Conservation (phyloP, 2,797 vertebrate genomes). For the Catamblyrhynchus diadema region DNA sequence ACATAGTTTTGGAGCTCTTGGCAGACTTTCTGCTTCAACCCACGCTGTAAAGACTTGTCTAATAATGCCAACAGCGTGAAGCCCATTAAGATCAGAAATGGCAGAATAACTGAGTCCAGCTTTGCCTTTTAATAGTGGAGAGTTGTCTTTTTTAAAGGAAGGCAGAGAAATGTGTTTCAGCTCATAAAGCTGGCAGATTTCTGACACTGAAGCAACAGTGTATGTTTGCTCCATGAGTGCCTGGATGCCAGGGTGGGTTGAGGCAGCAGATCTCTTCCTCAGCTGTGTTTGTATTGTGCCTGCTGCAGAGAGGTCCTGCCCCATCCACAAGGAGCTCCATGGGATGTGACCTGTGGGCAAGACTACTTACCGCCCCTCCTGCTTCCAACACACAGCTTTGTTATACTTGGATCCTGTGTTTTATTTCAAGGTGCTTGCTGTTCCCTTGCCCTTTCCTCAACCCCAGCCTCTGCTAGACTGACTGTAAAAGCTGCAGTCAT, state of each 20-base stretch:
- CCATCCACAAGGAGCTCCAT: neutral
- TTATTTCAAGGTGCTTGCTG: neutral
- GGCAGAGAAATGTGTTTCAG: neutral
- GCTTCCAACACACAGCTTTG: neutral
- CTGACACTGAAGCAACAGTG: neutral
- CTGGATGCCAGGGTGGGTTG: neutral
- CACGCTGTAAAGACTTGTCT: neutral
- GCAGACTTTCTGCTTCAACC: conserved; percentile 38
- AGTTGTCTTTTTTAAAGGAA: neutral
- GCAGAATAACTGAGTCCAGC: neutral
- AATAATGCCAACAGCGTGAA: neutral
- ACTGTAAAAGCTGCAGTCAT: neutral
- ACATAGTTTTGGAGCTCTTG: conserved; percentile 28
- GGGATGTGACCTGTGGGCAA: neutral
- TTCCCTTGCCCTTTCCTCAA: neutral
- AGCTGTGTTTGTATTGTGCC: neutral
- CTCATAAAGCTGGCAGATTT: neutral
- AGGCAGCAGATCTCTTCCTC: fast-evolving
- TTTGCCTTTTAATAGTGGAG: neutral
- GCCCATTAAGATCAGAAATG: neutral
- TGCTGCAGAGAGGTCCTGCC: neutral
- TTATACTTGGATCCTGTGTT: neutral
- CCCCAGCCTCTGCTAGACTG: neutral
- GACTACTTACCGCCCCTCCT: neutral
- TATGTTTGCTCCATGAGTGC: fast-evolving